Base-by-base conservation (phyloP, 2,888 invertebrate genomes). In the Erebia epiphron region DNA sequence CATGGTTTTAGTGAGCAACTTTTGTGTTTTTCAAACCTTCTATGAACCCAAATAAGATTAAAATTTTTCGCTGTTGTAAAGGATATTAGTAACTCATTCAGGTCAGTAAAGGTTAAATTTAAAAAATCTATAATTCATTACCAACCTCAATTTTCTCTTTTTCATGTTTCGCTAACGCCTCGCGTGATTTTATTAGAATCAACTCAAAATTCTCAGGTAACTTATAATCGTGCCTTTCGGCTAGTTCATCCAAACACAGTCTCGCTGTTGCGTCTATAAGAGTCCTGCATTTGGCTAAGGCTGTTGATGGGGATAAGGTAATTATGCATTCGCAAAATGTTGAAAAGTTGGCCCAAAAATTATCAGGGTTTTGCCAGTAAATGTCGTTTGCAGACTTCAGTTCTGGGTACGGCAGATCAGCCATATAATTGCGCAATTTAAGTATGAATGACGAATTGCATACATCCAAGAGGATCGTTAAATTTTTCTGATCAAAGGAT, bases 291-390 rank as follows among this genome's bases (percentile, higher is more conserved):
- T 80, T 89, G 21, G 78, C 82, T 52, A 84, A 71, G 16, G 91
- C 89, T 7, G 83, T 82, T 10, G 87, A 81, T 10, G 91, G 91
- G 2, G 85, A 84, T n/a, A 85, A 78, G 21, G 83, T 82, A 3
- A 90, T 79, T 41, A 94, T 78, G 65, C 82, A 83, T 69, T 90
- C 86, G 69, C 83, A 85, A 76, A 91, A 86, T 16, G 62, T 75
- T 49, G 89, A 75, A 18, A 88, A 85, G 75, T 90, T 84, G 18
- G 74, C 71, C 92, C 92, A 92, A 82, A 92, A 92, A 18, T 78
- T 78, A n/a, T 76, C 77, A 75, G 81, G 84, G 66, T 88, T 78
- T 11, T 81, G 79, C 91, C 91, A 92, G 73, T 91, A 92, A 67
- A 86, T 77, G n/a, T 72, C 64, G 63, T 86, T 86, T 13, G 73